These are phyloP conservation scores for Volucella inanis DNA, from an alignment of 2,888 invertebrate genomes.

Conservation along the genomic window DNA sequence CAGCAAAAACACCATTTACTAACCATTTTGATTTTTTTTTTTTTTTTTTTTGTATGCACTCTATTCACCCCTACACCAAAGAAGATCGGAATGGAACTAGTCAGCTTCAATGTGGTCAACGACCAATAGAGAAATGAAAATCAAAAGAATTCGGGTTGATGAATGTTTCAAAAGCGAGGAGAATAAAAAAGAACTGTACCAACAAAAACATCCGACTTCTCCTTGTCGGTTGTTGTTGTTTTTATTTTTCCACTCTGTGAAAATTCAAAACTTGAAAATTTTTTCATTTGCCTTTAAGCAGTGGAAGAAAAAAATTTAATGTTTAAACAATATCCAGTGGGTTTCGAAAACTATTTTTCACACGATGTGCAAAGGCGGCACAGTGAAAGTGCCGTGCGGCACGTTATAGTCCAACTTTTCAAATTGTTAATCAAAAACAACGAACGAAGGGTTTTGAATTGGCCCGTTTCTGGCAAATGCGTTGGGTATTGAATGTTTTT, in stretches of 20 bases:
- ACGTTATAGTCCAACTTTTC: conserved; percentile 63
- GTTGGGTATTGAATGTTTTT: neutral
- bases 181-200: conserved; percentile 33
- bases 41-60: conserved; percentile 19
- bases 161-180: conserved; percentile 65
- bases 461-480: conserved; percentile 27
- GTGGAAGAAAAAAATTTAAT: conserved; percentile 47
- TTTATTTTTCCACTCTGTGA: neutral
- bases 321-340: conserved; percentile 70
- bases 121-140: conserved; percentile 67
- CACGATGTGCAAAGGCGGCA: conserved; percentile 42
- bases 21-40: conserved; percentile 57
- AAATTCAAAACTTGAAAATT: conserved; percentile 3
- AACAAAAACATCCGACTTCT: conserved; percentile 10
- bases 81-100: conserved; percentile 69
- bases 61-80: conserved; percentile 68
- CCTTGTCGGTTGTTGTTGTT: too few species aligned
- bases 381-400: conserved; percentile 21
- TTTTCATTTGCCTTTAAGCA: conserved; percentile 27
- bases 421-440: conserved; percentile 34
- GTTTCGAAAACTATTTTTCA: conserved; percentile 69
- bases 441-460: conserved; percentile 44
- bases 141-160: conserved; percentile 64
- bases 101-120: conserved; percentile 67
- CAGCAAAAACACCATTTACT: conserved; percentile 44